Percentiles rank a stretch among this genome's conserved stretches.
Evolutionary conservation across 2,797 vertebrate species (phyloP).

Genomic region (Mastacembelus armatus): DNA sequence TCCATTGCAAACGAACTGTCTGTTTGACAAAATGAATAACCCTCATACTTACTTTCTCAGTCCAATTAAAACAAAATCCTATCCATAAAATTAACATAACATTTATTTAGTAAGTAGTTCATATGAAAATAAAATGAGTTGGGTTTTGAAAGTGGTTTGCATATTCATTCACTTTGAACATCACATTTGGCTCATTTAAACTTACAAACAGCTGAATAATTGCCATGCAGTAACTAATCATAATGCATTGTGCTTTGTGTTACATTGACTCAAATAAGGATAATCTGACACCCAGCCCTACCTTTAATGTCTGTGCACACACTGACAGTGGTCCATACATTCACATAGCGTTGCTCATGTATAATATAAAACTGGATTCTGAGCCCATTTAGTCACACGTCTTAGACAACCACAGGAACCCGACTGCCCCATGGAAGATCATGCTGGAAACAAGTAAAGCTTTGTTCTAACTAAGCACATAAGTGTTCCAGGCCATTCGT

Average conservation of each 20-base stretch:
- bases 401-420: constrained; percentile 47
- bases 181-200: constrained; percentile 28
- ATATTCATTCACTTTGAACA: constrained; percentile 41
- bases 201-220: constrained; percentile 16
- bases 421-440: constrained; percentile 45
- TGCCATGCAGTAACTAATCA: constrained; percentile 1
- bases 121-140: constrained; percentile 17
- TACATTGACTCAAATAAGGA: constrained; percentile 3
- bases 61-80: constrained; percentile 53
- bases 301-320: background rate
- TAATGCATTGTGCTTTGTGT: background rate
- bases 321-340: constrained; percentile 2
- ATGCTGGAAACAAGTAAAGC: constrained; percentile 47
- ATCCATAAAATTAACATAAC: constrained; percentile 48
- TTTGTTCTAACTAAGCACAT: constrained; percentile 64
- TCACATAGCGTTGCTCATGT: constrained; percentile 27
- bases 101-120: constrained; percentile 31
- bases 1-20: constrained; percentile 43
- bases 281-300: constrained; percentile 9
- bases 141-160: constrained; percentile 33
- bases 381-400: constrained; percentile 47
- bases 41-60: constrained; percentile 12
- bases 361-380: constrained; percentile 38
- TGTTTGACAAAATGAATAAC: constrained; percentile 53
- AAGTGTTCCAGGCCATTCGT: constrained; percentile 37